phyloP scores from a whole-genome alignment of 2,888 invertebrate species.

The Torymus tubicola region DNA sequence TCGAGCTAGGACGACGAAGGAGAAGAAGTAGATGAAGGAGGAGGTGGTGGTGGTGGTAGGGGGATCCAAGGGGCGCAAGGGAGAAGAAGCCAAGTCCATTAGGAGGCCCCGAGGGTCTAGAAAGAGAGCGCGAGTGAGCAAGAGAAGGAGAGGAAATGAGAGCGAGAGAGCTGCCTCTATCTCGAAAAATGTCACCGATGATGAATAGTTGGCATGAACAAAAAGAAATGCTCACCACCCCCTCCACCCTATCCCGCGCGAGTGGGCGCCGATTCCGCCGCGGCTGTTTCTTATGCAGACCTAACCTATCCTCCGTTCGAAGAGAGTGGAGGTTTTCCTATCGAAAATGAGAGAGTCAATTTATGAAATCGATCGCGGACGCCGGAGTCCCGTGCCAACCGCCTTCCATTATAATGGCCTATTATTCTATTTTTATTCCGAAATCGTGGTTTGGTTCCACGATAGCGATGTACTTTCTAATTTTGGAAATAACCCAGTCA shows the following conservation, averaged over 20 bases:
- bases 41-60: constrained; percentile 32
- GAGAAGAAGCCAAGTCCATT: constrained; percentile 71
- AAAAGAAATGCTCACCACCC: constrained; percentile 73
- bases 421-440: constrained; percentile 51
- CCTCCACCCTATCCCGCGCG: constrained; percentile 48
- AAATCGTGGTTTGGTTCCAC: constrained; percentile 1
- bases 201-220: constrained; percentile 77
- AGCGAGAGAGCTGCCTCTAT: constrained; percentile 71
- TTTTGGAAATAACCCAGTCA: not conserved
- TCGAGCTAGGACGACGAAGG: constrained; percentile 51
- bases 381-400: constrained; percentile 30
- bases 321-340: constrained; percentile 54
- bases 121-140: constrained; percentile 33
- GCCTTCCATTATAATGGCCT: constrained; percentile 45
- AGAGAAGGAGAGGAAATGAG: constrained; percentile 50
- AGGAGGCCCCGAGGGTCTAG: constrained; percentile 72
- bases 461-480: not conserved
- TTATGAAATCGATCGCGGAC: constrained; percentile 55
- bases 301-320: constrained; percentile 22
- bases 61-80: constrained; percentile 56
- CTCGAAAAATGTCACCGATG: constrained; percentile 76
- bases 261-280: constrained; percentile 41
- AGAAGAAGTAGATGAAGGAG: constrained; percentile 57
- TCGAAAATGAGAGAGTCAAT: constrained; percentile 58
- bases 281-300: constrained; percentile 54